A percentile compares a stretch with the other conserved stretches of the same genome.
phyloP scores from a whole-genome alignment of 2,888 invertebrate species.

The Andrena dorsata region DNA sequence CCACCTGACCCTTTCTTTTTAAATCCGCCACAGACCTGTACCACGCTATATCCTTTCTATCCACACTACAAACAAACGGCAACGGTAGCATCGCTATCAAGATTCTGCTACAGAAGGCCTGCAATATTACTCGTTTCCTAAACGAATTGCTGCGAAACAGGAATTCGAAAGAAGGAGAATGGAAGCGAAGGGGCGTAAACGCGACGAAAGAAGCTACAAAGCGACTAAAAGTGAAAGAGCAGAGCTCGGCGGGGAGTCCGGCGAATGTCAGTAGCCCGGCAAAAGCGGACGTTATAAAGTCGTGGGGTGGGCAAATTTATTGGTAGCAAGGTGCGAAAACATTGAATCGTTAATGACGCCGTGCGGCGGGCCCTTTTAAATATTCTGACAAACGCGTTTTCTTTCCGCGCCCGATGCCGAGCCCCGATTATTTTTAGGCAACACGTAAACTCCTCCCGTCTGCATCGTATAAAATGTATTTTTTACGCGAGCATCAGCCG shows the following conservation, averaged over 20 bases:
- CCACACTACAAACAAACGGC: background rate
- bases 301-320: conserved; percentile 65
- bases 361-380: conserved; percentile 42
- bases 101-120: too few relatives aligned
- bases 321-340: conserved; percentile 69
- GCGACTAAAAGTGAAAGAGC: conserved; percentile 34
- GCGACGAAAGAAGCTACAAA: conserved; percentile 37
- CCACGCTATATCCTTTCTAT: background rate
- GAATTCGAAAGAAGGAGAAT: conserved; percentile 40
- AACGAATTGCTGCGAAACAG: conserved; percentile 20
- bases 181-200: conserved; percentile 20
- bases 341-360: conserved; percentile 58
- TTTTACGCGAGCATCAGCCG: conserved; percentile 28
- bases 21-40: too few relatives aligned
- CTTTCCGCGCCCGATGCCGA: background rate
- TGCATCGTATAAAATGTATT: conserved; percentile 42
- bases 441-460: conserved; percentile 26
- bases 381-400: conserved; percentile 31
- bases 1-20: too few relatives aligned
- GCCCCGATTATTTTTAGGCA: conserved; percentile 37
- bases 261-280: conserved; percentile 56
- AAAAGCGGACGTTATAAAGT: conserved; percentile 61
- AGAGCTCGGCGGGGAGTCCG: conserved; percentile 58
- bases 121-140: background rate
- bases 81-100: background rate